Evolutionary conservation across 2,797 vertebrate species (phyloP), one percentile per base, ranked within the genome.

Genomic region (Brotogeris chrysoptera): DNA sequence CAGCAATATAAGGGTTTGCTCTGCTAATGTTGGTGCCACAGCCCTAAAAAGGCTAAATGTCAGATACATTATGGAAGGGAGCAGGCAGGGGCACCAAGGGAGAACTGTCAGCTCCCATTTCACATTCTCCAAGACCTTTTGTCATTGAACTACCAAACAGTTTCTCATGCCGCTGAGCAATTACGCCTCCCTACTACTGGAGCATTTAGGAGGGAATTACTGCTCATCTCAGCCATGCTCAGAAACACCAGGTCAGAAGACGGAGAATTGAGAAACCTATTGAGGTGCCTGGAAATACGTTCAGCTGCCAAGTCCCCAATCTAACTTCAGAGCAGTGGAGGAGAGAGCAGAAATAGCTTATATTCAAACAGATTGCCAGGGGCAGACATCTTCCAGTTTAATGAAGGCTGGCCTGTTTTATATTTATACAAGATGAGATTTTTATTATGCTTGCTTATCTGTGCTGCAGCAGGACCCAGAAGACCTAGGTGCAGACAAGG

Each of bases 181-280:
- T 97, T 93, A 96, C 88, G 76, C 57, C 34, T 85, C 52, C 38
- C 80, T 78, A 69, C 92, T 88, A 87, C 68, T 39, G 74, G 20
- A 61, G 49, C 5, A 5, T 93, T 95, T 92, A 80, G 68, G 88
- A 80, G 39, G 55, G 91, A 95, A 95, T 93, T 95, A 90, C 68
- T 13, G 34, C 44, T 65, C 77, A 38, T 88, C 94, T 90, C 83
- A 85, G 83, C 52, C 2, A 0, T 24, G 64, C 86, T 95, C 74
- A 85, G 86, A 93, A 96, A 82, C 77, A 87, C 30, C 71, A 80
- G 86, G 90, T 92, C 93, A 95, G 80, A 90, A 94, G 93, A 88
- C 91, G 90, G 44, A 82, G 44, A 94, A 94, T 10, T 85, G 91
- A 95, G 82, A 95, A 94, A 97, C 49, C 49, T 92, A 36, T 43